These are phyloP conservation scores for Squalus acanthias DNA, from an alignment of 2,797 vertebrate genomes.

Conservation along the genomic window DNA sequence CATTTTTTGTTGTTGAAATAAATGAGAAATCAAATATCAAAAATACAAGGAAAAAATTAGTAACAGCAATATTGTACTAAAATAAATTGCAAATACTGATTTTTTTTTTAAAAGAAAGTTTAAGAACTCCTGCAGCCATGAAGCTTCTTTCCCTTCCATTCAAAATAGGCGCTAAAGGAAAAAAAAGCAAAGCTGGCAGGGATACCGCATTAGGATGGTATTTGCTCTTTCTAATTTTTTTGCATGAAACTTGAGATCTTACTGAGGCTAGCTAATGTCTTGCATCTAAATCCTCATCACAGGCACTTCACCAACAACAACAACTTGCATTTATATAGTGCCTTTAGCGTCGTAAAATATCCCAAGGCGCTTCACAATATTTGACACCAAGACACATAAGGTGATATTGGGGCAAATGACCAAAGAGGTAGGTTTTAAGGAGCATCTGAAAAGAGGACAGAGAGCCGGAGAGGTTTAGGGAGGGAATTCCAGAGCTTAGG, in stretches of 20 bases:
- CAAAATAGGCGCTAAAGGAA: neutral
- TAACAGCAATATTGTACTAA: neutral
- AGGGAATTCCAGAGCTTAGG: too few relatives aligned
- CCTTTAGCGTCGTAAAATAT: too few relatives aligned
- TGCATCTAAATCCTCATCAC: neutral
- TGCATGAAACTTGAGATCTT: neutral
- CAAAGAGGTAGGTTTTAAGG: too few relatives aligned
- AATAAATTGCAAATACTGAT: too few relatives aligned
- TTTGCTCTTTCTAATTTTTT: neutral
- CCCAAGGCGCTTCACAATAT: too few relatives aligned
- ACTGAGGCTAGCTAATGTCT: neutral
- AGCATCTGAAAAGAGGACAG: too few relatives aligned
- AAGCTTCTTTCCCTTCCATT: neutral
- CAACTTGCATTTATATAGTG: too few relatives aligned
- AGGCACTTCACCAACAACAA: neutral
- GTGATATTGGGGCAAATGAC: too few relatives aligned
- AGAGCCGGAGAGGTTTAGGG: too few relatives aligned
- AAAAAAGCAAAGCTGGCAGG: too few relatives aligned
- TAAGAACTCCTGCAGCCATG: neutral
- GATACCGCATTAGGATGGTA: too few relatives aligned
- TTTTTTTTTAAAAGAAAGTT: neutral
- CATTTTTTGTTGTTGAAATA: neutral
- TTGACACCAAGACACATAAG: too few relatives aligned
- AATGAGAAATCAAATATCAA: neutral
- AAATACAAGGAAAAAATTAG: neutral